A percentile compares a stretch with the other conserved stretches of the same genome.
Conservation (phyloP, 2,113 vertebrate species). For the Psammodynastes pulverulentus region DNA sequence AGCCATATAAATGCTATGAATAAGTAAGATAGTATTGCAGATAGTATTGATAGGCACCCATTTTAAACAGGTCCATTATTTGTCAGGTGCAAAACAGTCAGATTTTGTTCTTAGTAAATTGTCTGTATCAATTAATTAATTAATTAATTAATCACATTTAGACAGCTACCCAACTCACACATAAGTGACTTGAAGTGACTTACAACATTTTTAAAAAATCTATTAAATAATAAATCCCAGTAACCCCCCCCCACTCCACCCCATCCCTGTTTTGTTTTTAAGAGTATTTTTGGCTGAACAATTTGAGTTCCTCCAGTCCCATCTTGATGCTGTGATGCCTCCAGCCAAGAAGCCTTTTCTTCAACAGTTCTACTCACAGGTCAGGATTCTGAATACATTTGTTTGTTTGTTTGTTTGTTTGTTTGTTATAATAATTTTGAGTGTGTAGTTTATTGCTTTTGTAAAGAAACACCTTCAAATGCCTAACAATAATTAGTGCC, state of each 20-base stretch:
- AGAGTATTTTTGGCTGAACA: conserved; percentile 97
- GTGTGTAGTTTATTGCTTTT: neutral
- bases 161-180: neutral
- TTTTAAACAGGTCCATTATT: neutral
- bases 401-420: conserved; percentile 15
- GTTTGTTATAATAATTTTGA: conserved; percentile 21
- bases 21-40: neutral
- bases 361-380: conserved; percentile 99
- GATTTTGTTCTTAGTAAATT: neutral
- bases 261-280: conserved; percentile 7
- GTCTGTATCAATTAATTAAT: neutral
- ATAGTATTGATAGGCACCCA: neutral
- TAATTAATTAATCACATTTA: neutral
- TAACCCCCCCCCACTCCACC: too few species aligned
- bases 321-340: conserved; percentile 97
- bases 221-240: neutral
- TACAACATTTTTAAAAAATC: neutral
- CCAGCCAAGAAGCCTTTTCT: conserved; percentile 97
- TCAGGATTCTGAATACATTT: conserved; percentile 54
- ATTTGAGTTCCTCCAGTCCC: conserved; percentile 94
- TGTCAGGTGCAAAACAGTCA: neutral
- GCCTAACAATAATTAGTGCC: neutral
- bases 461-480: neutral
- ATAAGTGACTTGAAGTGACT: neutral
- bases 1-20: neutral